Evolutionary conservation across 2,113 vertebrate genomes (phyloP), one percentile per base, ranked within the genome.

Genomic region (Centropus unirufus): DNA sequence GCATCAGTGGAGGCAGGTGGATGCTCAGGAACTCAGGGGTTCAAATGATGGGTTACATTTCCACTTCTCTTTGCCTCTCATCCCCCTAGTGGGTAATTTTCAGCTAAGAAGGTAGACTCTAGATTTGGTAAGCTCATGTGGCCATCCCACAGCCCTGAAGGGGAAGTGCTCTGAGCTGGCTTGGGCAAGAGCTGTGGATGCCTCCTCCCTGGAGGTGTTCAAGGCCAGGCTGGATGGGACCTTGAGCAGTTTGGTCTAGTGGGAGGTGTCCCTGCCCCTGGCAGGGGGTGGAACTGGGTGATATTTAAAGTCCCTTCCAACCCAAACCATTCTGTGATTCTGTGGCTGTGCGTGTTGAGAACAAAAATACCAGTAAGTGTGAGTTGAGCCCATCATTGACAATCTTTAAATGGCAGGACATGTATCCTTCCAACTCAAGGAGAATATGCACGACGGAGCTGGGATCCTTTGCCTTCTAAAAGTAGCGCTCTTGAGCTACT

Each of bases 1-100:
- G 2, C 7, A 62, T n/a, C 32, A n/a, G 3, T 0, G 1, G 14
- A 11, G 17, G 26, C 0, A 2, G 32, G 26, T 34, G 18, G 4
- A 12, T 21, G 19, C 15, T 66, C 26, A 34, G 55, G 51, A 78
- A 23, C 30, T 47, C 27, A 21, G 19, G 15, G 15, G 6, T 70
- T 83, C 69, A 63, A 19, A 47, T 44, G 13, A 22, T 36, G 36
- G 36, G 36, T 36, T 36, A 36, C 36, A 36, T 36, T 36, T 36
- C 36, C 36, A 36, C 36, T 36, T 36, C 36, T 36, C 36, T 36
- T 36, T 36, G 36, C 36, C 36, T 36, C 36, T 36, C 36, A 36
- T 36, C 36, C 36, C 36, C 6, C 22, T 17, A 14, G 3, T 8
- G 57, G 27, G 30, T 12, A 30, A 81, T 72, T 70, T 89, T 93